These are phyloP conservation scores for Neofelis nebulosa DNA, from an alignment of 2,113 vertebrate species.

Conservation along the genomic window DNA sequence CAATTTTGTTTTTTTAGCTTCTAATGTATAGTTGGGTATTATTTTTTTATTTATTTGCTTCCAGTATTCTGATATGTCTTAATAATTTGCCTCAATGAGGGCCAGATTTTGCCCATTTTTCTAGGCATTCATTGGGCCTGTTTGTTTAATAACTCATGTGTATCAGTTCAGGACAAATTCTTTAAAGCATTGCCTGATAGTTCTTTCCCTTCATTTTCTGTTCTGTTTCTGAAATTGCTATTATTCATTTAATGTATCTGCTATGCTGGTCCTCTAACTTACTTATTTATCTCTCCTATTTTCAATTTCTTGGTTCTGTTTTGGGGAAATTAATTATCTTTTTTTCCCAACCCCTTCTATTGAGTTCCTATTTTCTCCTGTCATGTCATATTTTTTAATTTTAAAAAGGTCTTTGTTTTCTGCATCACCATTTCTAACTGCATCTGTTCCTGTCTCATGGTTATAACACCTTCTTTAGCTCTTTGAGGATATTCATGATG, in stretches of 20 bases:
- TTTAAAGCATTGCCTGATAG: neutral
- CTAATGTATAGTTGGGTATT: neutral
- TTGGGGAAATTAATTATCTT: neutral
- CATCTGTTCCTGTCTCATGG: neutral
- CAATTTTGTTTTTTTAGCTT: neutral
- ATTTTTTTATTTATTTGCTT: neutral
- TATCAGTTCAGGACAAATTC: neutral
- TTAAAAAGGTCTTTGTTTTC: neutral
- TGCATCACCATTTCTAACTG: neutral
- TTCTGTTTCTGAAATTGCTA: neutral
- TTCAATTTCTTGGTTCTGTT: neutral
- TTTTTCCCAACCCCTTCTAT: neutral
- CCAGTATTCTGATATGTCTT: neutral
- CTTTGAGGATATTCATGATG: neutral
- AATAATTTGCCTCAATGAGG: neutral
- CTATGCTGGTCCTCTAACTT: neutral
- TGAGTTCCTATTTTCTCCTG: neutral
- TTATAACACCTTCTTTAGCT: neutral
- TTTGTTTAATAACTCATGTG: neutral
- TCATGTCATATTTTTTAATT: neutral
- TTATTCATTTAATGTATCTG: neutral
- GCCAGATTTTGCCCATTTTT: neutral
- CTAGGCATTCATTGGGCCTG: neutral
- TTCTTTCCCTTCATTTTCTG: neutral
- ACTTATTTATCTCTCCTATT: neutral